Evolutionary conservation across 2,888 invertebrate genomes (phyloP), one percentile per base, ranked within the genome.

Genomic region (Sarcophaga caerulescens): DNA sequence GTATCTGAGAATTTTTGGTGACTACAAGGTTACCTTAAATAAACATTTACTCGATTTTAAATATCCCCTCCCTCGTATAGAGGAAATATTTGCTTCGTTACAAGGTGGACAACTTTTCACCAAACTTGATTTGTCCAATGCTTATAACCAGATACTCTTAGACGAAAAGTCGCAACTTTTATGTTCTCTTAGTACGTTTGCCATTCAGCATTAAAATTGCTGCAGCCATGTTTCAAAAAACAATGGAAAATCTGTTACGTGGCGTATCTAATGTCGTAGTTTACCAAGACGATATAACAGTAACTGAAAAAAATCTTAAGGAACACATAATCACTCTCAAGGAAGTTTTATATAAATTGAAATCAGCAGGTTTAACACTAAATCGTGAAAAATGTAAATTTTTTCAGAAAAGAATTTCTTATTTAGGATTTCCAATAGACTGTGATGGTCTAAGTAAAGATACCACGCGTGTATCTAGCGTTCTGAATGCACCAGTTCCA

Each of bases 381-480:
- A 82, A 74, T 17, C 6, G 21, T 44, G 4, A 4, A 68, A 85
- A 76, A 68, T 77, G 23, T 25, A 17, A 59, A 2, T 85, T 83
- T 68, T 85, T 85, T n/a, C 19, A 75, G 63, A 3, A 23, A 2
- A 59, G 68, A 45, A 76, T 79, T 21, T 82, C 74, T 6, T 82
- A 85, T 52, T 66, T 82, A 57, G 82, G 74, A 19, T 85, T 85
- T 59, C 19, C 14, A 14, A 85, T 85, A 10, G 76, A 78, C 4
- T 45, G 14, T 57, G 68, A 68, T 35, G 76, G 77, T 19, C 69
- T 85, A 25, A 73, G 35, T 21, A 77, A 69, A 69, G 81, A 44
- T 21, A 57, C 25, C 11, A 74, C 81, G 45, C 25, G 77, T 19
- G 45, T 81, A 52, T 44, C 57, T 12, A 59, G 44, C 2, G 69